Base-by-base conservation (phyloP, 2,113 vertebrate species). In the Etheostoma cragini region DNA sequence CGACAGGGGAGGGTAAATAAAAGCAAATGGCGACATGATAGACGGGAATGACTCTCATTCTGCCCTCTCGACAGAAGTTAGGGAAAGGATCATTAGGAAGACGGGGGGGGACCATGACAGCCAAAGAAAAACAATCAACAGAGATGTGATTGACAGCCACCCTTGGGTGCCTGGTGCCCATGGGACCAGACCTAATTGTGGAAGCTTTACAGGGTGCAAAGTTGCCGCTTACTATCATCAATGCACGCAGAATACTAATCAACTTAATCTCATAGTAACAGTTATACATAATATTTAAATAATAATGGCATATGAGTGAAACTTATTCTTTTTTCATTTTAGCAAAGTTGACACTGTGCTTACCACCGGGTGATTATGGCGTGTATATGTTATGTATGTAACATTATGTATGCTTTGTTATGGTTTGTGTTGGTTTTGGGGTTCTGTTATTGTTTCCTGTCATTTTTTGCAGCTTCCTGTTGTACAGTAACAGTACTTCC, bases 141-240 rank as follows among this genome's bases (percentile, higher is more conserved):
- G 19, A 47, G 46, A 56, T 90, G 83, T 94, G 91, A 94, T 83
- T 89, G 91, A 88, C 91, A 91, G 83, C 78, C 78, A 80, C 77
- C 75, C 86, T 77, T 54, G 78, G 82, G 78, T 62, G 68, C n/a
- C 68, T 33, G 80, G 77, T 22, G 22, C 84, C 74, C 65, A 79
- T 66, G 88, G 79, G 88, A 86, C 30, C 53, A 57, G 57, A 70
- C 71, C 73, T 82, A 61, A 78, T 86, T 89, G 78, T 35, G 63
- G 45, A 70, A 72, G 56, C 70, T 50, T 63, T 49, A 61, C 74
- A 76, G 42, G 49, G 35, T 80, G 78, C 38, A 33, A 30, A 80
- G 64, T 76, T 63, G 67, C 56, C 64, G 58, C 60, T 78, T 24
- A 53, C 64, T 64, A 7, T 64, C 22, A 76, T 84, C 58, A 78